A percentile compares a stretch with the other conserved stretches of the same genome.
These are phyloP conservation scores for Mormyrops attenuatus DNA, from an alignment of 2,797 vertebrate genomes.

Conservation along the genomic window DNA sequence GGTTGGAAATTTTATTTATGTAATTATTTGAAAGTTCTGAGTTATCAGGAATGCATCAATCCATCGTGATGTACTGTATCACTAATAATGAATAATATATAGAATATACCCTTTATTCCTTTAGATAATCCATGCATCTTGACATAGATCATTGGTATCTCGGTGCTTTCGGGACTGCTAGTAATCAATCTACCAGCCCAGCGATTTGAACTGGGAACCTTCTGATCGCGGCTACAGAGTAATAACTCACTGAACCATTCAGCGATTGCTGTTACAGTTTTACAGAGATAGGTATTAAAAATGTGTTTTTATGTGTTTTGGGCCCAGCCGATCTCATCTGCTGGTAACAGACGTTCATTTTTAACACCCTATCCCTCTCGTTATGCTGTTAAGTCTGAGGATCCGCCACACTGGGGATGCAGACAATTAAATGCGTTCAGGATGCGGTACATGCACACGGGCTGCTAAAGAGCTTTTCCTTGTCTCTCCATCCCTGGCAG, in stretches of 20 bases:
- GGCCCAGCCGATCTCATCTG: background rate
- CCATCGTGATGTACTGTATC: background rate
- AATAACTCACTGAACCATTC: background rate
- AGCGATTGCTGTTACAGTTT: background rate
- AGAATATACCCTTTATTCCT: background rate
- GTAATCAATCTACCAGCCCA: background rate
- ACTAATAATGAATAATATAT: background rate
- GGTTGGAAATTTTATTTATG: background rate
- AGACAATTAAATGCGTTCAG: background rate
- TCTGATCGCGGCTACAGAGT: background rate
- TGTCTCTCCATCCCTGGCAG: conserved; percentile 48
- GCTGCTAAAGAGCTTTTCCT: background rate
- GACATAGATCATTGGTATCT: background rate
- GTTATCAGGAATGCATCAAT: background rate
- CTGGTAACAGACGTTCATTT: background rate
- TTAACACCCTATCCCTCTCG: background rate
- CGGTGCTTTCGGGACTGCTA: background rate
- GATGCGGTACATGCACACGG: background rate
- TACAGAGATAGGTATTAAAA: background rate
- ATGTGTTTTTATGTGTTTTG: background rate
- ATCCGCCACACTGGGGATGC: background rate
- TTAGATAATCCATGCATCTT: background rate
- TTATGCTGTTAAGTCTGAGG: background rate
- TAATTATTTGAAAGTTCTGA: background rate
- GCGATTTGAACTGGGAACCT: background rate